phyloP scores from a whole-genome alignment of 2,797 vertebrate species.

The Salmo trutta region DNA sequence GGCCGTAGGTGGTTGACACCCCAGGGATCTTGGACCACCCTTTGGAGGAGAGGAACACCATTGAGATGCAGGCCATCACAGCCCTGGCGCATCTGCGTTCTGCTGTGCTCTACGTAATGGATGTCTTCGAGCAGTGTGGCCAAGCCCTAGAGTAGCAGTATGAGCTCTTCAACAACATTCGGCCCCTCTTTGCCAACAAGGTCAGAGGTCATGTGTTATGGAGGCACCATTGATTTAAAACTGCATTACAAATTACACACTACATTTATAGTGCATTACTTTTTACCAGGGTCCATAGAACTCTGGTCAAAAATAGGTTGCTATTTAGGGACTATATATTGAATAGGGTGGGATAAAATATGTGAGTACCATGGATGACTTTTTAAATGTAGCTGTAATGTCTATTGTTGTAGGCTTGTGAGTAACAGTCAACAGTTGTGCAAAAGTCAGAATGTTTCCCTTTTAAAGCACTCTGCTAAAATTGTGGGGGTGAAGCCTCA shows the following conservation, averaged over 20 bases:
- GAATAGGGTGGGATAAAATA: not conserved
- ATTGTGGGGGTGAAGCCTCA: constrained; percentile 51
- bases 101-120: constrained; percentile 91
- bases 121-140: constrained; percentile 94
- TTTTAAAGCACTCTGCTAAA: constrained; percentile 81
- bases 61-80: constrained; percentile 99
- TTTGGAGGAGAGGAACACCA: constrained; percentile 96
- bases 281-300: not conserved
- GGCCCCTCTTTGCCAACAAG: constrained; percentile 93
- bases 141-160: constrained; percentile 87
- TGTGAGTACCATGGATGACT: too few relatives aligned
- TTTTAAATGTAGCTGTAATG: not conserved
- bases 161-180: constrained; percentile 90
- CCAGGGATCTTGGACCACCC: constrained; percentile 97
- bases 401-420: not conserved
- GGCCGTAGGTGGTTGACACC: constrained; percentile 87
- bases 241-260: not conserved
- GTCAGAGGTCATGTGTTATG: constrained; percentile 55
- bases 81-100: constrained; percentile 93
- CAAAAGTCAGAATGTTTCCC: constrained; percentile 38
- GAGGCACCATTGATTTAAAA: too few relatives aligned
- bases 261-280: not conserved
- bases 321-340: not conserved
- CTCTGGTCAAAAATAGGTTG: not conserved
- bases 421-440: not conserved